Evolutionary conservation across 2,113 vertebrate genomes (phyloP), one percentile per base, ranked within the genome.

Genomic region (Machaerirhynchus nigripectus): DNA sequence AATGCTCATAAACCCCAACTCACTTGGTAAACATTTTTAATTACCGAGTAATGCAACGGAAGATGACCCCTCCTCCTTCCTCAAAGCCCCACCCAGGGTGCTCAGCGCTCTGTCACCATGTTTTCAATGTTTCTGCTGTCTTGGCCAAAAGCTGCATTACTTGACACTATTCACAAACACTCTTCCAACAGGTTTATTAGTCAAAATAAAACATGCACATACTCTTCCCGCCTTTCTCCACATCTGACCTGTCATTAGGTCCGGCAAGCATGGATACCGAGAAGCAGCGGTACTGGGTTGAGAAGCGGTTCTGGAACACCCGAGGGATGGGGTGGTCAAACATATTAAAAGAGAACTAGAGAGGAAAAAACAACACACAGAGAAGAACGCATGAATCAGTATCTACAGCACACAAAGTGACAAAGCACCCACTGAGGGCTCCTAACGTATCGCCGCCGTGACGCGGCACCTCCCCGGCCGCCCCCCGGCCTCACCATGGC

Each of bases 141-240:
- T 24, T 4, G 86, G 71, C 63, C 65, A 89, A 84, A 84, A 50
- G 26, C 79, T 67, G 47, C 13, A 17, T 7, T 15, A 33, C 40
- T 47, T 10, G 35, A 35, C 26, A 52, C 46, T 79, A 59, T 73
- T n/a, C 64, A 77, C 46, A 44, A 53, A 87, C 81, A 82, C 69
- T 44, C 68, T 89, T 70, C 84, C 90, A 73, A 90, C 68, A 93
- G 67, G 64, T 68, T 84, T 89, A 97, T 88, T 77, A 96, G 63
- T 92, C 95, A 96, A 92, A 97, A 97, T 89, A 97, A 96, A 98
- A 97, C 89, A 90, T 40, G 94, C 91, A 97, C 98, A 95, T 98
- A 99, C 99, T 99, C 98, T 99, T 99, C 96, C 99, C 99, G 97
- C 99, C 99, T 98, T 99, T 99, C 97, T 99, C 99, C 96, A 99